Evolutionary conservation across 2,113 vertebrate species (phyloP).

Genomic region (Centropus unirufus): DNA sequence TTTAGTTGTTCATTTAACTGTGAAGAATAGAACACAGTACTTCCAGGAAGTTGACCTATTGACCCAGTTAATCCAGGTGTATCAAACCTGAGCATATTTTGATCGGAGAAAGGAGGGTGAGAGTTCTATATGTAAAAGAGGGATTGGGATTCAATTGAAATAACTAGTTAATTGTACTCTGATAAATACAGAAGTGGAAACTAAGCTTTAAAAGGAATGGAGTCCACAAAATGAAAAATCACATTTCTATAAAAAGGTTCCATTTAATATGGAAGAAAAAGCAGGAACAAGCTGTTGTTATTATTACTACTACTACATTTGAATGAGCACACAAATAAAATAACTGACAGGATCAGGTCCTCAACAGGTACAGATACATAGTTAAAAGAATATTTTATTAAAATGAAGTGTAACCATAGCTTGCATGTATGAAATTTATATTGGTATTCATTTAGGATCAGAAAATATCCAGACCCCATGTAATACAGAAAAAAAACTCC

Average conservation of each 20-base stretch:
- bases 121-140: conserved; percentile 29
- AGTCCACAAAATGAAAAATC: not conserved
- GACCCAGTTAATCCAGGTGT: not conserved
- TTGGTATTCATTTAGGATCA: not conserved
- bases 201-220: conserved; percentile 5
- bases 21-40: accelerated
- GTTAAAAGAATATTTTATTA: not conserved
- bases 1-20: not conserved
- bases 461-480: not conserved
- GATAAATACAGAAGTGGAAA: not conserved
- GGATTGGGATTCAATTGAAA: not conserved
- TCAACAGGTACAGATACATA: not conserved
- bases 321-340: not conserved
- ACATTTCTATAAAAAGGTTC: not conserved
- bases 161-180: conserved; percentile 48
- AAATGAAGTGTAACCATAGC: not conserved
- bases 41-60: not conserved
- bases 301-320: not conserved
- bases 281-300: not conserved
- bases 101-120: not conserved
- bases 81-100: conserved; percentile 11
- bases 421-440: not conserved
- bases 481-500: not conserved
- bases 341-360: not conserved
- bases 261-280: not conserved